Base-by-base conservation (phyloP, 53 echinoderm and acorn worm species). In the Apostichopus leukothele region DNA sequence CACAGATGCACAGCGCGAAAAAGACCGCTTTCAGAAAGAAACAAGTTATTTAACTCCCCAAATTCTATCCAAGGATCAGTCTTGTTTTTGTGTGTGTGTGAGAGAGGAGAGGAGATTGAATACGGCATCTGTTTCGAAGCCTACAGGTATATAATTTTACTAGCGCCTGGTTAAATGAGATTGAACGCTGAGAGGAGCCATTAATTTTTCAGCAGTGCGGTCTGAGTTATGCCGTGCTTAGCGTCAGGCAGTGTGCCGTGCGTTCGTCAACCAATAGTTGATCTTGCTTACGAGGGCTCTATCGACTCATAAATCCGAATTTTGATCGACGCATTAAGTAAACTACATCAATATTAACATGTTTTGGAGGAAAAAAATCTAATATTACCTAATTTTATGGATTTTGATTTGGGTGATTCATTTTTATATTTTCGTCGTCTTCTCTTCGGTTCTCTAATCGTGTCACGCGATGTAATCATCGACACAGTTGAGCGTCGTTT, bases 81-180 rank as follows among this genome's bases (percentile, higher is more conserved):
- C 75, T 87, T 87, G 26, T 39, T 39, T 39, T 39, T 39, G 2
- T 39, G 39, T 39, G 39, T 39, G 39, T 39, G 39, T 39, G 39
- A 39, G 39, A 39, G 39, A 39, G 39, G 39, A 3, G 39, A 27
- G 27, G 27, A 74, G 88, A 87, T 87, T 87, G 74, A 87, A 87
- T 87, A 75, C 88, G 26, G 88, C 88, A 87, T 87, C 88, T 87
- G 88, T 87, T 87, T 87, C 88, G 88, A 87, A 51, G 75, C 75
- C 74, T 87, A 87, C 88, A 87, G 88, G 88, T 87, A 87, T 87
- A 87, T 87, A 87, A 87, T 87, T 87, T 87, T 87, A 87, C 74
- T 87, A 87, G 75, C 75, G 75, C 88, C 75, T 87, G 88, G 88
- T 87, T 39, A 87, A 87, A 87, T 53, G 74, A 87, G 75, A 75